These are phyloP conservation scores for Scaptomyza montana DNA, from an alignment of 1,140 invertebrate genomes.

Conservation along the genomic window DNA sequence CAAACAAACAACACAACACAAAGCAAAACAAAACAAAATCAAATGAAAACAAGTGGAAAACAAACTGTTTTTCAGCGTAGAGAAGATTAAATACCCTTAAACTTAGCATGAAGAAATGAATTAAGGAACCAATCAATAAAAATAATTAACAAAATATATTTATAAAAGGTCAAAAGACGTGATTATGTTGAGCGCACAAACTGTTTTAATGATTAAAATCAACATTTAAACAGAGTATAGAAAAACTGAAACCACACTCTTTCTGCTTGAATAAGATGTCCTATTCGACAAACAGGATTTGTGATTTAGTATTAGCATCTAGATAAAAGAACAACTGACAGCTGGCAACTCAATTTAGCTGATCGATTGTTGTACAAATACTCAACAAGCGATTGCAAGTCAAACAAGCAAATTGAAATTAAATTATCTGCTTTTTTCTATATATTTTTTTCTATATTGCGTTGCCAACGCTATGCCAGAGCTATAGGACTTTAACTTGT, in stretches of 20 bases:
- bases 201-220: too few relatives aligned
- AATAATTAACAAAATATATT: not conserved
- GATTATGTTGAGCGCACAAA: too few relatives aligned
- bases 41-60: slow-evolving; percentile 23
- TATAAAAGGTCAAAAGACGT: not conserved
- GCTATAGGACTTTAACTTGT: slow-evolving; percentile 27
- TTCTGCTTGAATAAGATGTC: not conserved
- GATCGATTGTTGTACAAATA: slow-evolving; percentile 48
- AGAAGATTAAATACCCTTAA: slow-evolving; percentile 17
- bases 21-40: slow-evolving; percentile 44
- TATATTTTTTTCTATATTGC: not conserved
- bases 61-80: not conserved
- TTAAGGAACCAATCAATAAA: not conserved
- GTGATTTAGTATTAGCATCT: slow-evolving; percentile 5
- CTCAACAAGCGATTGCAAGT: slow-evolving; percentile 2
- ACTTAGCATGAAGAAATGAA: not conserved
- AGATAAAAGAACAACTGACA: slow-evolving; percentile 17
- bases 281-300: slow-evolving; percentile 23
- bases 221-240: not conserved
- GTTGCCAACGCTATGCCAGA: slow-evolving; percentile 19
- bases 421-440: not conserved
- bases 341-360: slow-evolving; percentile 38
- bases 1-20: slow-evolving; percentile 61
- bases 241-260: not conserved
- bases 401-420: slow-evolving; percentile 29